These are phyloP conservation scores for Parnassius orleans DNA, from an alignment of 2,888 invertebrate genomes.

Conservation along the genomic window DNA sequence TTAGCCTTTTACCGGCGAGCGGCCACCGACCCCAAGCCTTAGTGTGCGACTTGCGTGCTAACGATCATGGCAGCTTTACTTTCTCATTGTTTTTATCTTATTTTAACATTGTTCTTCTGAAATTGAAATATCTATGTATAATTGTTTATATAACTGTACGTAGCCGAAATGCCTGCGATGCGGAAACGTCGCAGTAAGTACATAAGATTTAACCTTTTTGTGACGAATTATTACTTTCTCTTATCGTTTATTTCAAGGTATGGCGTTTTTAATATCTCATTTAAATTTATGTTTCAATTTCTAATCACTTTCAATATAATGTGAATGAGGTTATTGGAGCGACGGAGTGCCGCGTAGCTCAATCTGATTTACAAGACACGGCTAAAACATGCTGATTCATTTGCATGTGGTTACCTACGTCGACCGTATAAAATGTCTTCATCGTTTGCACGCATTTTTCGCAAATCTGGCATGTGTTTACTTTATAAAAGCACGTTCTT, in stretches of 20 bases:
- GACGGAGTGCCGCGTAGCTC: slow-evolving; percentile 75
- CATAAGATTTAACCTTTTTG: slow-evolving; percentile 70
- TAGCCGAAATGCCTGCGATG: slow-evolving; percentile 46
- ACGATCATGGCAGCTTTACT: slow-evolving; percentile 80
- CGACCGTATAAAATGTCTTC: slow-evolving; percentile 37
- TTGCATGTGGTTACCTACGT: slow-evolving; percentile 63
- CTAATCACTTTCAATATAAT: slow-evolving; percentile 29
- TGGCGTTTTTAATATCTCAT: slow-evolving; percentile 46
- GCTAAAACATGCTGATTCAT: slow-evolving; percentile 78
- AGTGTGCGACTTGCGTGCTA: slow-evolving; percentile 77
- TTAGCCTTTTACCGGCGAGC: slow-evolving; percentile 81
- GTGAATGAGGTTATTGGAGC: slow-evolving; percentile 74
- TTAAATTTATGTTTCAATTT: slow-evolving; percentile 41
- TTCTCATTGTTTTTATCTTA: slow-evolving; percentile 58
- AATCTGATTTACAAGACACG: slow-evolving; percentile 64
- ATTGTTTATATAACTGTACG: slow-evolving; percentile 66
- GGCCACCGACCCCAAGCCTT: slow-evolving; percentile 86
- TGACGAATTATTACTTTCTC: slow-evolving; percentile 74
- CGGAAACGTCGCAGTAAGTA: slow-evolving; percentile 61
- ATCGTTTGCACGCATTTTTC: slow-evolving; percentile 28
- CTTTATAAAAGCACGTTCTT: slow-evolving; percentile 24
- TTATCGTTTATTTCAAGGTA: slow-evolving; percentile 64
- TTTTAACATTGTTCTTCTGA: slow-evolving; percentile 36
- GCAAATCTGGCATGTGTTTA: slow-evolving; percentile 27
- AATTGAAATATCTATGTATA: slow-evolving; percentile 38